Evolutionary conservation across 2,113 vertebrate genomes (phyloP).

Genomic region (Pseudolaguvia tuberculata): DNA sequence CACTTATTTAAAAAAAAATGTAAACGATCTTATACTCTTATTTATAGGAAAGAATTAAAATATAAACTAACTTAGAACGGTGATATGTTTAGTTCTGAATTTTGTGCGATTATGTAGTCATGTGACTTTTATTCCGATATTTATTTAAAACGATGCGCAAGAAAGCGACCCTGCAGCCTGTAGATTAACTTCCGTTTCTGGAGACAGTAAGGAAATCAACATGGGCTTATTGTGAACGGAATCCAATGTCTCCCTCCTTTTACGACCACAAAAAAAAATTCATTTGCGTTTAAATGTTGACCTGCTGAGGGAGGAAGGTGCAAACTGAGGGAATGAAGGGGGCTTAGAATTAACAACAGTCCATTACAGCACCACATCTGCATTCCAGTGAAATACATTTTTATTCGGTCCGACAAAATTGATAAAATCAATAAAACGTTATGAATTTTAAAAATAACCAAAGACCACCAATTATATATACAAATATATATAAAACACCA

Average conservation of each 20-base stretch:
- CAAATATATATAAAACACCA: too few relatives aligned
- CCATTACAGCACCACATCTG: not conserved
- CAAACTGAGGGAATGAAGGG: not conserved
- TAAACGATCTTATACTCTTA: not conserved
- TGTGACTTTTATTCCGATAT: not conserved
- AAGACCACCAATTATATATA: too few relatives aligned
- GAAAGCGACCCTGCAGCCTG: not conserved
- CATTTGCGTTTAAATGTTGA: slow-evolving; percentile 29
- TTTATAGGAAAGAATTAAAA: not conserved
- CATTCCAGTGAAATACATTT: not conserved
- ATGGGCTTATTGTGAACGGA: not conserved
- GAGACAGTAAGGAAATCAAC: not conserved
- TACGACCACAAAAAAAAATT: not conserved
- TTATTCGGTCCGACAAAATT: not conserved
- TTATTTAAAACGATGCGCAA: not conserved
- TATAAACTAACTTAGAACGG: too few relatives aligned
- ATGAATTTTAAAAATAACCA: not conserved
- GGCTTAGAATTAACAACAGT: not conserved
- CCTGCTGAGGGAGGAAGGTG: slow-evolving; percentile 4
- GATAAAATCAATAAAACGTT: not conserved
- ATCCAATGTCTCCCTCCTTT: slow-evolving; percentile 1
- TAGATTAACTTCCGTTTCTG: not conserved
- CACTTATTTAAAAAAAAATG: not conserved
- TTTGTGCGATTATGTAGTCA: too few relatives aligned
- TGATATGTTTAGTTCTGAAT: too few relatives aligned